phyloP scores from a whole-genome alignment of 64 coral and sea anemone genomes.

The Dendrophyllia cribrosa region DNA sequence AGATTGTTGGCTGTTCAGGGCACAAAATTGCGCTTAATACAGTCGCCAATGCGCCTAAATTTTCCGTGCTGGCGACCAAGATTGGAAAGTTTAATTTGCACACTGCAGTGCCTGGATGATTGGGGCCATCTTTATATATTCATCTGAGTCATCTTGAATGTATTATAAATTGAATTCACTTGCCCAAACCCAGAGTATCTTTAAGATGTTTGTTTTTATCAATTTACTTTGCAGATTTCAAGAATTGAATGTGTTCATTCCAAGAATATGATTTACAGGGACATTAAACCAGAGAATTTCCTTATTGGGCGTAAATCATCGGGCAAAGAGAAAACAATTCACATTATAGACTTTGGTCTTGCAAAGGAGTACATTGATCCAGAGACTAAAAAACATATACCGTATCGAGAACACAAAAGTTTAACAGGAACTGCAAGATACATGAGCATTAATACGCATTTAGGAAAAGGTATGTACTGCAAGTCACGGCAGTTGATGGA shows the following conservation, averaged over 20 bases:
- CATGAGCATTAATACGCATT: constrained; percentile 99
- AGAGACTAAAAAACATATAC: constrained; percentile 99
- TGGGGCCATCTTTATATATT: too few species aligned
- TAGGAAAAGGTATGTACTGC: constrained; percentile 88
- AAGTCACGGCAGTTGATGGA: neutral
- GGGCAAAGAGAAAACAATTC: constrained; percentile 97
- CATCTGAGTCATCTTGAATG: too few species aligned
- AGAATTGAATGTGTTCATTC: constrained; percentile 99
- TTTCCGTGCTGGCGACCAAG: too few species aligned
- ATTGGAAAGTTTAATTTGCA: too few species aligned
- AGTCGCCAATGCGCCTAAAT: too few species aligned
- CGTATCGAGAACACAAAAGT: constrained; percentile 97
- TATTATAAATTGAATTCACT: too few species aligned
- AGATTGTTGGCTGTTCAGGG: too few species aligned
- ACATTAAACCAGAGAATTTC: constrained; percentile 99
- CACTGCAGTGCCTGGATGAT: too few species aligned
- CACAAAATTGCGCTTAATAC: too few species aligned
- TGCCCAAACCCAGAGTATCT: too few species aligned
- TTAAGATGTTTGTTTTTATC: neutral
- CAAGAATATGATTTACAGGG: constrained; percentile 99
- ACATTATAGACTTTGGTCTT: constrained; percentile 99
- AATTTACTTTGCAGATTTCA: constrained; percentile 73
- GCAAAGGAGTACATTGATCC: constrained; percentile 99
- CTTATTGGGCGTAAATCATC: constrained; percentile 97
- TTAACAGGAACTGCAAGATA: constrained; percentile 99